Percentiles rank a stretch among this genome's conserved stretches.
These are phyloP conservation scores for Eonycteris spelaea DNA, from an alignment of 2,113 vertebrate species.

Conservation along the genomic window DNA sequence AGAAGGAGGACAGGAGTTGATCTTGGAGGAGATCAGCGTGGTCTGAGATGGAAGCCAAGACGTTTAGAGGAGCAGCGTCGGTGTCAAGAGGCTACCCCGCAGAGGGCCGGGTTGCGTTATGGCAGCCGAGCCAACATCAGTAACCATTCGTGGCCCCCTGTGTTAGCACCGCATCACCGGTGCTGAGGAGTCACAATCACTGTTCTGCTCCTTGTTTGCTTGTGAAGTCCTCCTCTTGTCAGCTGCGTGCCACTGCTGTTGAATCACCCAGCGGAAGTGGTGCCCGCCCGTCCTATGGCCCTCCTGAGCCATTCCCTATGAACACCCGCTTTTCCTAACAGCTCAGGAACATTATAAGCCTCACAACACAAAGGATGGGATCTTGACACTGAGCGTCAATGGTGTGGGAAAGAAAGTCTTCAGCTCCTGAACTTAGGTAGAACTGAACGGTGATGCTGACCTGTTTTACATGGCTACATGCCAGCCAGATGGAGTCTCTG, in stretches of 20 bases:
- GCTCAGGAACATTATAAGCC: not conserved
- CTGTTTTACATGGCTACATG: not conserved
- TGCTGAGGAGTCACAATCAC: not conserved
- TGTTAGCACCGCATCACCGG: rapidly evolving
- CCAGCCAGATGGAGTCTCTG: not conserved
- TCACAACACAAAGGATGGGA: not conserved
- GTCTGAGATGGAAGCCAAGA: not conserved
- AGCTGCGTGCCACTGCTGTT: not conserved
- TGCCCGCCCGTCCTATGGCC: not conserved
- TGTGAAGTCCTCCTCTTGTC: not conserved
- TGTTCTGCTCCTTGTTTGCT: not conserved
- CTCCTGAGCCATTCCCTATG: not conserved
- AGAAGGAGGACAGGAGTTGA: not conserved
- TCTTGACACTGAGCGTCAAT: not conserved
- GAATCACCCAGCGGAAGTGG: not conserved
- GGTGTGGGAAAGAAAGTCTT: not conserved
- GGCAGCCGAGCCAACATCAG: not conserved
- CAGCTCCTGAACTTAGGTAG: not conserved
- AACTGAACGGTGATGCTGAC: not conserved
- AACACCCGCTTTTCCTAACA: not conserved
- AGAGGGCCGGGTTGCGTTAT: rapidly evolving
- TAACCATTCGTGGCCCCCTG: rapidly evolving
- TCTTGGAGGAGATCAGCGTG: not conserved
- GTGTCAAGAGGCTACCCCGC: not conserved
- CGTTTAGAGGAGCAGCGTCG: not conserved